phyloP scores from a whole-genome alignment of 30 jellyfish, hydroid and myxozoan species.

The Cassiopea xamachana region DNA sequence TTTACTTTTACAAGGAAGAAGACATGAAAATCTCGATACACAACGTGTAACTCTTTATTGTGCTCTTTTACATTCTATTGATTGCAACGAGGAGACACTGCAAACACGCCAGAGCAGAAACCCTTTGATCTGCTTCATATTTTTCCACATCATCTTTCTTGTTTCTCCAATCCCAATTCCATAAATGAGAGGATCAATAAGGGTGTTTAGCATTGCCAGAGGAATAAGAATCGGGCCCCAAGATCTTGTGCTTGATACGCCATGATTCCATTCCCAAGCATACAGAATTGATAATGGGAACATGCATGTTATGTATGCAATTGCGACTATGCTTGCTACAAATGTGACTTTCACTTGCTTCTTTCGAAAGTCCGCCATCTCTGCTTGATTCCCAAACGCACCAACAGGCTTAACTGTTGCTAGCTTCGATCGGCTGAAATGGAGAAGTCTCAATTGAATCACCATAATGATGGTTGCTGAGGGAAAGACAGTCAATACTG shows the following conservation, averaged over 20 bases:
- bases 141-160: conserved; percentile 1
- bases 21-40: too few relatives aligned
- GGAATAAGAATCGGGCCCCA: not conserved
- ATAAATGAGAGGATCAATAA: not conserved
- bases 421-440: conserved; percentile 8
- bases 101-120: not conserved
- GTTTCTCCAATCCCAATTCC: conserved; percentile 9
- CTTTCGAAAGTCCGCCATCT: not conserved
- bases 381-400: not conserved
- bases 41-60: too few relatives aligned
- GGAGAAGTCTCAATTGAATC: not conserved
- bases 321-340: conserved; percentile 11
- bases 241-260: not conserved
- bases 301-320: not conserved
- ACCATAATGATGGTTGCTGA: not conserved
- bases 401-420: not conserved
- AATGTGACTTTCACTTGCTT: not conserved
- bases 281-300: not conserved
- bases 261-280: not conserved
- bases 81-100: not conserved
- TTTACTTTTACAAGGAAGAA: too few relatives aligned
- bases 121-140: not conserved
- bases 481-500: not conserved
- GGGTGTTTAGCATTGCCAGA: not conserved
- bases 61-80: too few relatives aligned